phyloP scores from a whole-genome alignment of 2,888 invertebrate species.

The Lepetodrilus schrolli region DNA sequence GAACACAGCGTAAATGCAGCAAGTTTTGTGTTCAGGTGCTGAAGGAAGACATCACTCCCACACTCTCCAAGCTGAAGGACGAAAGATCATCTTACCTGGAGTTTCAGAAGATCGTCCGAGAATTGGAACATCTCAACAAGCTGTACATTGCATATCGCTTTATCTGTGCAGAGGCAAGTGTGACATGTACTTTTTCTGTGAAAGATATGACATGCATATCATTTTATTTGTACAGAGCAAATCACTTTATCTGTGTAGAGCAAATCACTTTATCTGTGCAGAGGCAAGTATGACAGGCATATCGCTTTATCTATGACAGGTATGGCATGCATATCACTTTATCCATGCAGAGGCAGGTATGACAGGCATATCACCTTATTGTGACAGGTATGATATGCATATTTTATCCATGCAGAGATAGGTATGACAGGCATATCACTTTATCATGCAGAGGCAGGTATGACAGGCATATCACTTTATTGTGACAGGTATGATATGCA shows the following conservation, averaged over 20 bases:
- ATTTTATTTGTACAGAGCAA: too few relatives aligned
- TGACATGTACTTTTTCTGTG: too few relatives aligned
- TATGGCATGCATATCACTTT: too few relatives aligned
- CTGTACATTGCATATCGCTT: constrained; percentile 85
- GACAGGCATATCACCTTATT: background rate
- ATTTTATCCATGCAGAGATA: too few relatives aligned
- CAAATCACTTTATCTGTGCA: constrained; percentile 82
- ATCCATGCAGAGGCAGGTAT: constrained; percentile 84
- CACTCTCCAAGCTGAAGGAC: constrained; percentile 87
- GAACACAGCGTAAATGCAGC: background rate
- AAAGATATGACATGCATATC: too few relatives aligned
- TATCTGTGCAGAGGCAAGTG: constrained; percentile 77
- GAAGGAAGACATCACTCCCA: constrained; percentile 91
- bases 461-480: too few relatives aligned
- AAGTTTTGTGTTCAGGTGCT: constrained; percentile 75
- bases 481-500: too few relatives aligned
- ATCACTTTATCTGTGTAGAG: constrained; percentile 84
- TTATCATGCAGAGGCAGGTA: too few relatives aligned
- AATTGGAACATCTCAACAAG: constrained; percentile 87
- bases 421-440: too few relatives aligned
- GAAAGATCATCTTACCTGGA: constrained; percentile 90
- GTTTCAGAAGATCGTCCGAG: constrained; percentile 88
- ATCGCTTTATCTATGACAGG: too few relatives aligned
- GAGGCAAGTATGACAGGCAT: constrained; percentile 76
- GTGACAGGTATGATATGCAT: background rate